phyloP scores from a whole-genome alignment of 2,113 vertebrate species.

The Eolophus roseicapilla region DNA sequence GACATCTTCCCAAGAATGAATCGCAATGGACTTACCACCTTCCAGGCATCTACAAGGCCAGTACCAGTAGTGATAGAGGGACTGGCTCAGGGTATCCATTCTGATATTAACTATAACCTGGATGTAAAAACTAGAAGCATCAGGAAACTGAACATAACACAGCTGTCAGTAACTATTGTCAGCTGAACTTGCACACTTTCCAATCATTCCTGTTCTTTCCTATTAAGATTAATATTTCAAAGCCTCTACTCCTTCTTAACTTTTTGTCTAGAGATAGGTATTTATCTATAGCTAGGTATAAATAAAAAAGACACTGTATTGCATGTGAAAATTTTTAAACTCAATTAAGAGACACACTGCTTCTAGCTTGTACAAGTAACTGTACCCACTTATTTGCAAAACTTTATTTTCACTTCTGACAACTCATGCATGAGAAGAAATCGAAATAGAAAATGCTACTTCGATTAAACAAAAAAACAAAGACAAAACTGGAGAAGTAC shows the following conservation, averaged over 20 bases:
- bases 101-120: background rate
- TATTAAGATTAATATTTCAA: conserved; percentile 15
- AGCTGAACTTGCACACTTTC: background rate
- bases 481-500: background rate
- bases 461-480: background rate
- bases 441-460: background rate
- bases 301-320: background rate
- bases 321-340: background rate
- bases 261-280: background rate
- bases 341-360: background rate
- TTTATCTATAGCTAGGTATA: background rate
- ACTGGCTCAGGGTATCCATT: background rate
- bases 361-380: background rate
- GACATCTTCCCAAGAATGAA: background rate
- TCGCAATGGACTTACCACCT: background rate
- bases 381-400: background rate
- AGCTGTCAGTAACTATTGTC: background rate
- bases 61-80: background rate
- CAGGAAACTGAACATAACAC: background rate
- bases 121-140: background rate
- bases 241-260: background rate
- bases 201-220: conserved; percentile 27
- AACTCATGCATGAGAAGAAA: background rate
- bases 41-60: background rate
- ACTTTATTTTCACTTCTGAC: background rate